Conservation (phyloP, 1,140 invertebrate genomes). For the Aleiodes sp. region DNA sequence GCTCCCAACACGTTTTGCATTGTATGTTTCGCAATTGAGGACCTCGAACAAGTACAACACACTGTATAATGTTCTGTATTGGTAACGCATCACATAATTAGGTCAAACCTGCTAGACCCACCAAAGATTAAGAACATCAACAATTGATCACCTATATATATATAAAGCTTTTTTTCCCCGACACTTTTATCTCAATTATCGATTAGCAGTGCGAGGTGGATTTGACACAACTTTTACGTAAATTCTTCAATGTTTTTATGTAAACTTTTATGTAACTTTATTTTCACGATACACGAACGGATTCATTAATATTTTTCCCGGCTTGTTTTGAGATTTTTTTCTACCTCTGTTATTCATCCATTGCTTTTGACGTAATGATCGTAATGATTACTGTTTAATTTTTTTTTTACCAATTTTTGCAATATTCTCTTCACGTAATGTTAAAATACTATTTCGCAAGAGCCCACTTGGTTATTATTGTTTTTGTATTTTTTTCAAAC, state of each 20-base stretch:
- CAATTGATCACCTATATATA: neutral
- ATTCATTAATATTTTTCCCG: neutral
- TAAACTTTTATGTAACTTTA: neutral
- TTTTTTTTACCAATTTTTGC: no score
- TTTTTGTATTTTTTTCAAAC: no score
- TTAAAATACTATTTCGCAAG: neutral
- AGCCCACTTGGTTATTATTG: neutral
- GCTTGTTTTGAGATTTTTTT: neutral
- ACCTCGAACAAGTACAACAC: neutral
- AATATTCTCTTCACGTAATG: neutral
- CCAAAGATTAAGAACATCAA: neutral
- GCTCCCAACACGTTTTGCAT: neutral
- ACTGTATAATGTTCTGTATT: neutral
- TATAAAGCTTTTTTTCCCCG: no score
- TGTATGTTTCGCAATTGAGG: neutral
- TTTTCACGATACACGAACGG: neutral
- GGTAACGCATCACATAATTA: neutral
- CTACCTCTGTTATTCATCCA: neutral
- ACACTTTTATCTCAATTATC: neutral
- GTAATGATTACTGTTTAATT: no score
- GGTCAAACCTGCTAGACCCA: neutral
- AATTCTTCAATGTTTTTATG: conserved; percentile 3
- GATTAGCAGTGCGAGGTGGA: no score
- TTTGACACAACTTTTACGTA: neutral
- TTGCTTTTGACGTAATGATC: neutral